Base-by-base conservation (phyloP, 2,113 vertebrate genomes). In the Neotoma lepida region DNA sequence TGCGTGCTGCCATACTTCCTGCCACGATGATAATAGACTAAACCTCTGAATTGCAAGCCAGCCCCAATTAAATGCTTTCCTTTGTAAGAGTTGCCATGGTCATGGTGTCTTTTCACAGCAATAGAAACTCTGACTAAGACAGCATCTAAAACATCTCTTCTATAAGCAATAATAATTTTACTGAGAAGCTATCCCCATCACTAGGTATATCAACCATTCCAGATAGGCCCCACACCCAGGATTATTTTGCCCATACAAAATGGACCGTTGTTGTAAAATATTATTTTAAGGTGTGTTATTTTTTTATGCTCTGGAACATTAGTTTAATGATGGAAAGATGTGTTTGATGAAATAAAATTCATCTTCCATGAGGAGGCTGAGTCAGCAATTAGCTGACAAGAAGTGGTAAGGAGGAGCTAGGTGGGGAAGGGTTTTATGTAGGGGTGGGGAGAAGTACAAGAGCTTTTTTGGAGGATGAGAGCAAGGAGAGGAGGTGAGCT, bases 141-240 rank as follows among this genome's bases (percentile, higher is more conserved):
- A 15, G 9, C 49, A 80, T n/a, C 49, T n/a, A 80, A n/a, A 80
- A 22, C 46, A 80, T 4, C 3, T 88, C 86, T 89, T 64, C 41
- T 81, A 8, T 87, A 82, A 41, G 66, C 12, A 77, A 68, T 24
- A 92, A 81, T 88, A 89, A 86, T 89, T 89, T 94, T 86, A 81
- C 58, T 89, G 54, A 80, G 46, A 90, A 88, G 6, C 33, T 84
- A 20, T 12, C 49, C 17, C 46, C 9, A 2, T n/a, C 8, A 51
- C 9, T 20, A 2, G 30, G 46, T 51, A 35, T 51, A 78, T 10
- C 49, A 78, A 22, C 30, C 76, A 78, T 33, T 54, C 9, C 30
- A 54, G 76, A 80, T 28, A 80, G 49, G 49, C 30, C 9, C 33
- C 49, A 80, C 18, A 54, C 33, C 33, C 77, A 80, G 46, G 49